Percentiles rank a stretch among this genome's conserved stretches.
Evolutionary conservation across 2,888 invertebrate species (phyloP).

Genomic region (Phania funesta): DNA sequence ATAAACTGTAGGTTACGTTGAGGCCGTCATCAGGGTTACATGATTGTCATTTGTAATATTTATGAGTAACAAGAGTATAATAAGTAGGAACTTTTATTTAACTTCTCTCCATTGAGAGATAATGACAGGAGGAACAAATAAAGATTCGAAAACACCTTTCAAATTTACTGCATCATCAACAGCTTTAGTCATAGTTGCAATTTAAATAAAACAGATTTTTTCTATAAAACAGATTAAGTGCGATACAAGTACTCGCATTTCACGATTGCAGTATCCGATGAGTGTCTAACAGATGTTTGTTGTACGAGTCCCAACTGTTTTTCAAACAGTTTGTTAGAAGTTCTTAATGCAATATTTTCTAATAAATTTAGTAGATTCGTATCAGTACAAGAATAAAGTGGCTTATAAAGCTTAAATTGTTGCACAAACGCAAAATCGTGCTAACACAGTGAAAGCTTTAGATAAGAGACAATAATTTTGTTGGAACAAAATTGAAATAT

Average conservation of each 20-base stretch:
- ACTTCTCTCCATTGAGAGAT: no score
- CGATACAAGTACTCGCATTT: constrained; percentile 36
- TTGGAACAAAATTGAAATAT: no score
- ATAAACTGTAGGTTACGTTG: no score
- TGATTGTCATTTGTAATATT: no score
- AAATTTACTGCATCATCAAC: no score
- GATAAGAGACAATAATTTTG: background rate
- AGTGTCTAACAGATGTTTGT: constrained; percentile 52
- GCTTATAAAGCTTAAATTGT: constrained; percentile 44
- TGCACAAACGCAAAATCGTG: constrained; percentile 36
- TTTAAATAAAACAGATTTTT: background rate
- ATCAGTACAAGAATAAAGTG: constrained; percentile 41
- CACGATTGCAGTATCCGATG: constrained; percentile 44
- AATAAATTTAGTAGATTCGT: constrained; percentile 51
- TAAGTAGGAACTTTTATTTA: no score
- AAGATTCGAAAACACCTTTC: no score
- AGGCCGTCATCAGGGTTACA: no score
- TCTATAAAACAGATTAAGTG: constrained; percentile 36
- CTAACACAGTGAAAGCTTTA: constrained; percentile 25
- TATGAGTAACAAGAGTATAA: no score
- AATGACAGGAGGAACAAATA: no score
- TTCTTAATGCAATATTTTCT: constrained; percentile 34
- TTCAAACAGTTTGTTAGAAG: constrained; percentile 36
- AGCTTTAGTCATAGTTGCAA: background rate
- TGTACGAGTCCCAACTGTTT: background rate